Evolutionary conservation across 2,113 vertebrate species (phyloP), one percentile per base, ranked within the genome.

Genomic region (Morphnarchus princeps): DNA sequence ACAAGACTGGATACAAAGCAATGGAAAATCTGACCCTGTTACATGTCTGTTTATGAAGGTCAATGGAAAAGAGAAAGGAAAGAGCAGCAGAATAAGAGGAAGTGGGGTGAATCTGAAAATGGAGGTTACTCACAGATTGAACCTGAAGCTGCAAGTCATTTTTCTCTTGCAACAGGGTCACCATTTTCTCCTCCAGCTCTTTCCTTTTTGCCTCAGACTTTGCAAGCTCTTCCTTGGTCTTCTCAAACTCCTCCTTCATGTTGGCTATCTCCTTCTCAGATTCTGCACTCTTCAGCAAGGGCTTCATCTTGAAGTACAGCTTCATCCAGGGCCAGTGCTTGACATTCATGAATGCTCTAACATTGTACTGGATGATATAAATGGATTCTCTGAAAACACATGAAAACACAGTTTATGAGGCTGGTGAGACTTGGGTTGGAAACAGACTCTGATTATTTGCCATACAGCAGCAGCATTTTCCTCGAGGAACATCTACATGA

Each of bases 341-440:
- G 6, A 95, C 86, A 0, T 92, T 95, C 96, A 97, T 95, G 71
- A 96, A 97, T 62, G 98, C 36, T 5, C 98, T 67, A 20, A 99
- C 74, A 50, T 99, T 99, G 98, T 99, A 99, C 63, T 99, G 99
- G 84, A 99, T 98, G 16, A 98, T 98, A 89, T 98, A 99, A 97
- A 99, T 98, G 4, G 99, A 97, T 77, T 99, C 98, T 96, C 98
- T 99, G 96, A 82, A 78, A 90, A 69, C 16, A 40, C 25, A 13
- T 50, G 22, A 74, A 79, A 92, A 43, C 57, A 34, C 3, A 6
- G 9, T 17, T 97, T 90, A 42, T 81, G 36, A 85, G 31, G 10
- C 13, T 80, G 61, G 9, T 71, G 70, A 59, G 50, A 66, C 17
- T 50, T 17, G 1, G 52, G 14, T 38, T 87, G 8, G 25, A 89